These are phyloP conservation scores for Gymnocypris eckloni DNA, from an alignment of 2,797 vertebrate species.

Conservation along the genomic window DNA sequence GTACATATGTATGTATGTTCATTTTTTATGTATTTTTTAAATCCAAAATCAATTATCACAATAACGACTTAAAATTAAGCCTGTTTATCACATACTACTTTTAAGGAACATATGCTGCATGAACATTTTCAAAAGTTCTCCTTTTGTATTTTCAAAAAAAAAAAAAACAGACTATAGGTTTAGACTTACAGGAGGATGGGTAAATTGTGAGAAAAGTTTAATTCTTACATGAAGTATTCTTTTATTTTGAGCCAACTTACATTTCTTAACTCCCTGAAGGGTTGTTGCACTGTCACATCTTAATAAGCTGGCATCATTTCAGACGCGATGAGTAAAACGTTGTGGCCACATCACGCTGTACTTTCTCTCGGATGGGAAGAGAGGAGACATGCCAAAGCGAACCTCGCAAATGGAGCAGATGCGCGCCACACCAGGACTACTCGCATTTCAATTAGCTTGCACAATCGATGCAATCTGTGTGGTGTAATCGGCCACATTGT, in stretches of 20 bases:
- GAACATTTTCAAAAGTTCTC: not conserved
- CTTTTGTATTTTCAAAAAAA: not conserved
- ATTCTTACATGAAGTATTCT: not conserved
- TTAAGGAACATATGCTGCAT: not conserved
- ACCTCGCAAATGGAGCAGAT: slow-evolving; percentile 73
- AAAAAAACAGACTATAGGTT: not conserved
- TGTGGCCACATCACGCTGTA: slow-evolving; percentile 59
- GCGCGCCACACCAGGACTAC: slow-evolving; percentile 65
- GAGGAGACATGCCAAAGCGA: slow-evolving; percentile 60
- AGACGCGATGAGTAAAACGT: not conserved
- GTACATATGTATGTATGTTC: too few relatives aligned
- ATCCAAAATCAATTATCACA: too few relatives aligned
- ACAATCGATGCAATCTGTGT: slow-evolving; percentile 77
- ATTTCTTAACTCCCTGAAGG: not conserved
- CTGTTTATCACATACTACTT: not conserved
- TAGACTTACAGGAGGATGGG: not conserved
- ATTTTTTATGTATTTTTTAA: too few relatives aligned
- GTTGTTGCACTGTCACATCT: slow-evolving; percentile 2
- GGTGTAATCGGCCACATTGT: slow-evolving; percentile 69
- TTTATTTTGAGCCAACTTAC: not conserved
- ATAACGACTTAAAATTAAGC: not conserved
- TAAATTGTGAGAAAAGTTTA: not conserved
- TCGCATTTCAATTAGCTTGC: slow-evolving; percentile 76
- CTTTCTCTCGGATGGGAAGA: slow-evolving; percentile 71
- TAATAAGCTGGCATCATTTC: slow-evolving; percentile 22